Conservation (phyloP, 2,797 vertebrate species). For the Crypturellus tataupa region DNA sequence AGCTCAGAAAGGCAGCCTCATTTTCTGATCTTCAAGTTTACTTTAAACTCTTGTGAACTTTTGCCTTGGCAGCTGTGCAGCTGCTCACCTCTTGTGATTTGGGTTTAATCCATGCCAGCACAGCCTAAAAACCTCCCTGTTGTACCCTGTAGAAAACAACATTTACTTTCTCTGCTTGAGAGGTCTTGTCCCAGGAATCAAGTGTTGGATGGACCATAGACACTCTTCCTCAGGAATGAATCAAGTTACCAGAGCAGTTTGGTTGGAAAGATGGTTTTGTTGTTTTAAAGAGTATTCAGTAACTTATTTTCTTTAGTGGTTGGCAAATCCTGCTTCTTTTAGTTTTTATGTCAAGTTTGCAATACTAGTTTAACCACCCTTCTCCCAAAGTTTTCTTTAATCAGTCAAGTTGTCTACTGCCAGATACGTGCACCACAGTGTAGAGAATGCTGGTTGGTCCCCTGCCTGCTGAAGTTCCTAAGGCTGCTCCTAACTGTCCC, state of each 20-base stretch:
- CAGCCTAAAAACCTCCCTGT: fast-evolving
- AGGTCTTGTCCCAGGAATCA: neutral
- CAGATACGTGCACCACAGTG: neutral
- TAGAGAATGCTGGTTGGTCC: neutral
- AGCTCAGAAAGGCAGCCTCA: neutral
- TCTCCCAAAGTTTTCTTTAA: neutral
- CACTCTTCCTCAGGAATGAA: neutral
- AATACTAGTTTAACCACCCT: neutral
- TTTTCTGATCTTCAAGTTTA: neutral
- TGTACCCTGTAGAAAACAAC: neutral
- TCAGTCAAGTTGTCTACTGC: neutral
- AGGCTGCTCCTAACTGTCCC: neutral
- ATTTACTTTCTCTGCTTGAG: neutral
- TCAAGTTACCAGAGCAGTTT: neutral
- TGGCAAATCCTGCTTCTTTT: neutral
- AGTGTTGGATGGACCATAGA: fast-evolving
- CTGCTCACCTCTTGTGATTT: neutral
- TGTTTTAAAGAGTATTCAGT: neutral
- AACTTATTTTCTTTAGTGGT: neutral
- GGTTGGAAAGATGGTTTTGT: neutral
- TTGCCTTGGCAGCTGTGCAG: neutral
- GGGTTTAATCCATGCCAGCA: neutral
- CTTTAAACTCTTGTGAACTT: neutral
- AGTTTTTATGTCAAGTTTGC: neutral
- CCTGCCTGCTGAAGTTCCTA: neutral